Conservation (phyloP, 1,140 invertebrate species). For the Drosophila equinoxialis region DNA sequence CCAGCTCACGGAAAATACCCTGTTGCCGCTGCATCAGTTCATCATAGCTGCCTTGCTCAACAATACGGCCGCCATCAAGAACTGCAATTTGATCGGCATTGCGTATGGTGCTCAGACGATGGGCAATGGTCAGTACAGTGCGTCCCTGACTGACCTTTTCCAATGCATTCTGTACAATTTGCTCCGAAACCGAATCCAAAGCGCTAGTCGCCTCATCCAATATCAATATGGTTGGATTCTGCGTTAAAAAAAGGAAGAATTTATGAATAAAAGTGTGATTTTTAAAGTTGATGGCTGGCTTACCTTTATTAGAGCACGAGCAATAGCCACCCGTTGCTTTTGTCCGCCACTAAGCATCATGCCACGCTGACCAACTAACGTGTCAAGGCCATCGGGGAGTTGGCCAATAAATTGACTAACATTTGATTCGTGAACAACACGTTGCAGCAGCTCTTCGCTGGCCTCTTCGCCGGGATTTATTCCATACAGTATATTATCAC, state of each 20-base stretch:
- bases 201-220: constrained; percentile 96
- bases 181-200: constrained; percentile 95
- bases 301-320: constrained; percentile 93
- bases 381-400: constrained; percentile 90
- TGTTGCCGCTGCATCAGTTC: constrained; percentile 86
- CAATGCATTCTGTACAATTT: constrained; percentile 93
- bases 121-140: constrained; percentile 96
- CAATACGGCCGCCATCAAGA: constrained; percentile 90
- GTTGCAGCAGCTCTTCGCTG: constrained; percentile 85
- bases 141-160: constrained; percentile 92
- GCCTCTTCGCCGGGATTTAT: constrained; percentile 84
- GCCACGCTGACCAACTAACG: constrained; percentile 91
- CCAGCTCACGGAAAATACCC: constrained; percentile 87
- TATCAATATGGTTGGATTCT: constrained; percentile 93
- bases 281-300: constrained; percentile 32
- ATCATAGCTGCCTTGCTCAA: constrained; percentile 92
- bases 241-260: neutral
- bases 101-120: constrained; percentile 95
- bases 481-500: constrained; percentile 94
- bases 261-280: neutral
- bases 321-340: constrained; percentile 94
- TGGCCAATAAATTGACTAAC: constrained; percentile 90
- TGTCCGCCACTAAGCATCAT: constrained; percentile 93
- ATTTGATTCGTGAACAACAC: constrained; percentile 89
- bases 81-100: constrained; percentile 96